phyloP scores from a whole-genome alignment of 2,888 invertebrate species.

The Arge pagana region DNA sequence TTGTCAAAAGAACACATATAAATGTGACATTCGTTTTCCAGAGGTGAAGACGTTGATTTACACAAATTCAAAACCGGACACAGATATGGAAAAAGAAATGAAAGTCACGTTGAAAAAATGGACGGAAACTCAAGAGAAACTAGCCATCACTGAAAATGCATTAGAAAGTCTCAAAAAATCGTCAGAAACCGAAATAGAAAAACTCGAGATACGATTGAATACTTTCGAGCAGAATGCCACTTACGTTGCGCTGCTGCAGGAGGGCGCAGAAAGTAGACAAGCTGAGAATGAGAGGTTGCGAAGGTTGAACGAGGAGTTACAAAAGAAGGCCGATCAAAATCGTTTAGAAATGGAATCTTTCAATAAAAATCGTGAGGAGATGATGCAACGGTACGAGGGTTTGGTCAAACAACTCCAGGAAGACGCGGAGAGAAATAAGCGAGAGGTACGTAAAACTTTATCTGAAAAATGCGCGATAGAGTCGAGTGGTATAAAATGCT shows the following conservation, averaged over 20 bases:
- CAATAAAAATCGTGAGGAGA: constrained; percentile 42
- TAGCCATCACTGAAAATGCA: constrained; percentile 25
- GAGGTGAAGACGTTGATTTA: constrained; percentile 42
- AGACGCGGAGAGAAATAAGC: constrained; percentile 40
- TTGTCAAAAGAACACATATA: background rate
- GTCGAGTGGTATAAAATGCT: no score
- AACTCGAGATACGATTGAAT: constrained; percentile 31
- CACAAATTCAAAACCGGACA: constrained; percentile 21
- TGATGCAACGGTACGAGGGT: constrained; percentile 41
- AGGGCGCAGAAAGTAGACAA: constrained; percentile 33
- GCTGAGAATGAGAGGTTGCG: constrained; percentile 38
- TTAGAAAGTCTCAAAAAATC: constrained; percentile 21
- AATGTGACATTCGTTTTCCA: no score
- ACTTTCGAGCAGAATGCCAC: constrained; percentile 20
- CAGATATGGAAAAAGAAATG: constrained; percentile 39
- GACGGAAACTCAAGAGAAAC: constrained; percentile 30
- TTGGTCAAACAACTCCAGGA: constrained; percentile 40
- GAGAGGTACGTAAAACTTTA: constrained; percentile 38
- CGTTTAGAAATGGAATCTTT: constrained; percentile 45
- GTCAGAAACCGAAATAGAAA: constrained; percentile 21
- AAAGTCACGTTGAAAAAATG: constrained; percentile 40
- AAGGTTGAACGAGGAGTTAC: constrained; percentile 34
- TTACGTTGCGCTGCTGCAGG: constrained; percentile 28
- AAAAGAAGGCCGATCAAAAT: constrained; percentile 31
- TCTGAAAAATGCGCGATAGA: no score